Evolutionary conservation across 2,888 invertebrate genomes (phyloP).

Genomic region (Drosophila limbata): DNA sequence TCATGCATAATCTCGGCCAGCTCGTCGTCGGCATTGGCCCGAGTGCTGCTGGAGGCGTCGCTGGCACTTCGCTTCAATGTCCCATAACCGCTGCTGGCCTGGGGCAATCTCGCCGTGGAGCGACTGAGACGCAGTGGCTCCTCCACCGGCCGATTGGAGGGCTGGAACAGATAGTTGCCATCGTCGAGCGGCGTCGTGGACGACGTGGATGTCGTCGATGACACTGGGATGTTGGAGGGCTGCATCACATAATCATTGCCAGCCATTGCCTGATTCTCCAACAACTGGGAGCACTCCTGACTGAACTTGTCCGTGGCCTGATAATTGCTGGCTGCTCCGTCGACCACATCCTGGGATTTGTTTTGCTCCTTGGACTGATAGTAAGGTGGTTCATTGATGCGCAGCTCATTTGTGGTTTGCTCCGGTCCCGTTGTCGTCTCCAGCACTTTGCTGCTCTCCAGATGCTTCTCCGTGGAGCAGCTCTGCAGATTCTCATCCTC

Average conservation of each 20-base stretch:
- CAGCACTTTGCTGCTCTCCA: slow-evolving; percentile 79
- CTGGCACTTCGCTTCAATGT: slow-evolving; percentile 84
- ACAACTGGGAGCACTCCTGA: slow-evolving; percentile 84
- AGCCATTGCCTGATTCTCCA: slow-evolving; percentile 80
- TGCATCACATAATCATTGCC: slow-evolving; percentile 87
- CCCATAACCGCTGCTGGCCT: slow-evolving; percentile 69
- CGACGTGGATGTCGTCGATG: slow-evolving; percentile 84
- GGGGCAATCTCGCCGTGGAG: slow-evolving; percentile 62
- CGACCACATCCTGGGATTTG: slow-evolving; percentile 75
- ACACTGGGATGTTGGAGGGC: slow-evolving; percentile 88
- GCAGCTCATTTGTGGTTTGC: slow-evolving; percentile 83
- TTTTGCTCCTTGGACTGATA: slow-evolving; percentile 85
- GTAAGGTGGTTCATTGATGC: slow-evolving; percentile 85
- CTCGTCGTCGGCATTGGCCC: slow-evolving; percentile 88
- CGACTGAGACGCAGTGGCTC: slow-evolving; percentile 67
- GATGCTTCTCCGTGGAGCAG: slow-evolving; percentile 82
- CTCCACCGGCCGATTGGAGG: slow-evolving; percentile 84
- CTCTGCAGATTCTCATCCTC: slow-evolving; percentile 83
- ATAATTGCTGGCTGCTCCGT: slow-evolving; percentile 61
- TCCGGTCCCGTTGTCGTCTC: slow-evolving; percentile 76
- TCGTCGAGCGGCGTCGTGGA: slow-evolving; percentile 60
- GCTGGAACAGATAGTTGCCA: slow-evolving; percentile 84
- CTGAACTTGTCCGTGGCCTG: slow-evolving; percentile 84
- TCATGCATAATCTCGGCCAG: slow-evolving; percentile 94
- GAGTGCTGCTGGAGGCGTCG: slow-evolving; percentile 81